Base-by-base conservation (phyloP, 1,140 invertebrate genomes). In the Medauroidea extradentata region DNA sequence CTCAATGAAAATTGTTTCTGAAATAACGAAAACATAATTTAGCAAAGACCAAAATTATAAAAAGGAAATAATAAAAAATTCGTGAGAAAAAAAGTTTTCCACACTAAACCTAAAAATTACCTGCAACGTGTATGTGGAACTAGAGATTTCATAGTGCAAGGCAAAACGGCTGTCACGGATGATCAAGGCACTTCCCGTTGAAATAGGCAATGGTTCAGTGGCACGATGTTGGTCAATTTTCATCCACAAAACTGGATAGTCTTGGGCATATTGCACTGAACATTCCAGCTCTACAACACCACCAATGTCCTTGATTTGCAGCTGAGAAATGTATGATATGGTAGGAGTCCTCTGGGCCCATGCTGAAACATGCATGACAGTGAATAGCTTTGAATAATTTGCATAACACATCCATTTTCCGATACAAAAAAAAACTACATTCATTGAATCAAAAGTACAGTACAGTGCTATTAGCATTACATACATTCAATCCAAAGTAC, bases 271-370 rank as follows among this genome's bases (percentile, higher is more conserved):
- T 67, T 94, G 91, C 3, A 95, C 91, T 0, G 91, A 92, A 72
- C 93, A 96, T 53, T 87, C 85, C 52, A 96, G 78, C 68, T 95
- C 90, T 0, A 93, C 90, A 13, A 89, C 88, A 24, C 89, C 89
- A 1, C 93, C 93, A 64, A 96, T 94, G 75, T 94, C 91, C 69
- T 91, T 87, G 43, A 95, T 91, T 78, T 94, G 91, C 72, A 93
- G 89, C 71, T 93, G 90, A 1, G 91, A 90, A 63, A 95, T 94
- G 62, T 91, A 89, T 0, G 91, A 93, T 68, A 96, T 96, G 1
- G 90, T 93, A 3, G 93, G 93, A 14, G 90, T 91, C 62, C 91
- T 79, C 70, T 94, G 91, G 14, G 76, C 79, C 44, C 69, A 60
- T 39, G 67, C 87, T 88, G 69, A 21, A 79, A 78, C 66, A 66